phyloP scores from a whole-genome alignment of 2,797 vertebrate species.

The Melopsittacus undulatus region DNA sequence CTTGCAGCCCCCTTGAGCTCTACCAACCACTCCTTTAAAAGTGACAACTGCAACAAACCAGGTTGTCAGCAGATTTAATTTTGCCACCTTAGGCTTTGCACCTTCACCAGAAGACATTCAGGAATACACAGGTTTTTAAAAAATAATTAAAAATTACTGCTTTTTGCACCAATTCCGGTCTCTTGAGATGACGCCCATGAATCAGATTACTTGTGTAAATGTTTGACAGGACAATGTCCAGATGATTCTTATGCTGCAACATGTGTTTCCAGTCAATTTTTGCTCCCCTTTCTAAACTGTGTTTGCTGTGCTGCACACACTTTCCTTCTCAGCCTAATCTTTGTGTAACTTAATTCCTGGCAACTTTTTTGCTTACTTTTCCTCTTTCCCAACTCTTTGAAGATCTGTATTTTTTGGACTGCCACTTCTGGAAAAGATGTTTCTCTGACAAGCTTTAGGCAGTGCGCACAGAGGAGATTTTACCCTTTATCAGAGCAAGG shows the following conservation, averaged over 20 bases:
- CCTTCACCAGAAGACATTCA: background rate
- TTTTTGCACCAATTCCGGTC: background rate
- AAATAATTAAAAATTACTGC: background rate
- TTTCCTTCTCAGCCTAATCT: conserved; percentile 23
- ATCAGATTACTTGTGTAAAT: conserved; percentile 16
- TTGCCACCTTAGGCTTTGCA: background rate
- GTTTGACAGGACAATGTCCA: conserved; percentile 49
- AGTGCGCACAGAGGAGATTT: background rate
- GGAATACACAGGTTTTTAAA: background rate
- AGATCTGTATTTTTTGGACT: conserved; percentile 10
- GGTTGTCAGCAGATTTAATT: background rate
- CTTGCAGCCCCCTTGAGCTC: background rate
- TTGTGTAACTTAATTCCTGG: background rate
- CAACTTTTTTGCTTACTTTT: conserved; percentile 27
- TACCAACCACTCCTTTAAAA: background rate
- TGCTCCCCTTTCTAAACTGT: background rate
- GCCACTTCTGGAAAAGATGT: background rate
- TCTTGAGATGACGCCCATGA: background rate
- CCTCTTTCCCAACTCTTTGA: conserved; percentile 27
- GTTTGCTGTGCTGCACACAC: background rate
- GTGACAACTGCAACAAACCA: background rate
- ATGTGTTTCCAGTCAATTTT: conserved; percentile 6
- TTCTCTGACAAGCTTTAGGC: background rate
- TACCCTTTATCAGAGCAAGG: background rate
- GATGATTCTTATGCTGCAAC: background rate